Evolutionary conservation across 2,888 invertebrate species (phyloP), one percentile per base, ranked within the genome.

Genomic region (Slavum lentiscoides): DNA sequence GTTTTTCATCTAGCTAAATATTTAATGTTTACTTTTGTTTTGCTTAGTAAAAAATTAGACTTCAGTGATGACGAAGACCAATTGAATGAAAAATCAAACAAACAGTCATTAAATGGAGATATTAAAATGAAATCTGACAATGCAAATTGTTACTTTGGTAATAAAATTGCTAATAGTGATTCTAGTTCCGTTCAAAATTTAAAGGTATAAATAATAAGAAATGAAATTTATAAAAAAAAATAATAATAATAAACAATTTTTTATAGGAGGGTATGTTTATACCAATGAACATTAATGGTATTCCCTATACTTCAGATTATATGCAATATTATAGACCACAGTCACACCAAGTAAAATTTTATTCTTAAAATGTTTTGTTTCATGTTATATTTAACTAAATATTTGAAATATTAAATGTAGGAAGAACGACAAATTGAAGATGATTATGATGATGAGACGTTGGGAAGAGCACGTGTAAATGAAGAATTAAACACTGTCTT

Each of bases 1-100:
- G 9, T 43, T 61, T 61, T 39, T 21, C 19, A 61, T 5, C 5
- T 55, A 55, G 1, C 9, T 15, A 19, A 17, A 19, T 55, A 19
- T 55, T 17, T 19, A 55, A 55, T 19, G 6, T 17, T 55, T 55
- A 55, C 53, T 66, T 74, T 74, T 83, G 83, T 83, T 83, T 82
- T 83, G 84, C 85, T 62, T 87, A 92, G 92, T 89, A 94, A 96
- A 88, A 96, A 96, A 87, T 88, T 97, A 86, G 93, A 94, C 84
- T 97, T 97, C 88, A 96, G 96, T 86, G 97, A 97, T 88, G 96
- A 96, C 85, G 97, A 97, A 87, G 85, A 84, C 19, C 85, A 85
- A 75, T 86, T 84, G 82, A 85, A 83, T 76, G 84, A 68, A 84
- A 85, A 82, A 84, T 84, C 69, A 82, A 84, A 81, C 84, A 84